Evolutionary conservation across 2,888 invertebrate genomes (phyloP), one percentile per base, ranked within the genome.

Genomic region (Acleris holmiana): DNA sequence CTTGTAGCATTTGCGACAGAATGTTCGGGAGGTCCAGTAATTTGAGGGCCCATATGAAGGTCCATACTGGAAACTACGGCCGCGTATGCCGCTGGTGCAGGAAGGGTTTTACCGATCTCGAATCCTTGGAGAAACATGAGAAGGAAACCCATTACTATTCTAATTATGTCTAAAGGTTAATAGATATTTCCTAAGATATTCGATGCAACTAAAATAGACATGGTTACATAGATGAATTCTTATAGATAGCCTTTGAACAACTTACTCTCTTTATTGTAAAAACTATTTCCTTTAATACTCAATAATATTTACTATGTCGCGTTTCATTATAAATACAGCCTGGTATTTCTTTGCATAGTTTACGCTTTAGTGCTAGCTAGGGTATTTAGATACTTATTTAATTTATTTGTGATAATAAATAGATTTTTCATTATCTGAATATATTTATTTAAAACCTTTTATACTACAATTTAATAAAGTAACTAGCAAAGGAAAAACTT

Each of bases 1-100:
- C 83, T 1, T 94, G 94, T 66, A 93, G 93, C 46, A 82, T 94
- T n/a, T 95, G 94, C 61, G 88, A 90, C 0, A 89, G 85, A 49
- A 85, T 84, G 71, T 93, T 94, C 51, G 89, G 93, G 0, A 89
- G 94, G 46, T 93, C 94, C 7, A 94, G 94, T 49, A 89, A 89
- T 61, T 61, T 90, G 3, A 69, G 88, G 4, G 78, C 83, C 0
- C 89, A 90, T 70, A 86, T 90, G 82, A 89, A 86, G 60, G 82
- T 88, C 0, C 89, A 90, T 61, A 85, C 84, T 0, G 89, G 89
- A 0, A 71, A 69, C 0, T 70, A 78, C 0, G 89, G 89, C 0
- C 73, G 86, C 3, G 88, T 88, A 0, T 90, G 89, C 48, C 69
- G 89, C 4, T 73, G 78, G 62, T 90, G 89, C 59, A 70, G 83